These are phyloP conservation scores for Hesperia comma DNA, from an alignment of 2,888 invertebrate genomes.

Conservation along the genomic window DNA sequence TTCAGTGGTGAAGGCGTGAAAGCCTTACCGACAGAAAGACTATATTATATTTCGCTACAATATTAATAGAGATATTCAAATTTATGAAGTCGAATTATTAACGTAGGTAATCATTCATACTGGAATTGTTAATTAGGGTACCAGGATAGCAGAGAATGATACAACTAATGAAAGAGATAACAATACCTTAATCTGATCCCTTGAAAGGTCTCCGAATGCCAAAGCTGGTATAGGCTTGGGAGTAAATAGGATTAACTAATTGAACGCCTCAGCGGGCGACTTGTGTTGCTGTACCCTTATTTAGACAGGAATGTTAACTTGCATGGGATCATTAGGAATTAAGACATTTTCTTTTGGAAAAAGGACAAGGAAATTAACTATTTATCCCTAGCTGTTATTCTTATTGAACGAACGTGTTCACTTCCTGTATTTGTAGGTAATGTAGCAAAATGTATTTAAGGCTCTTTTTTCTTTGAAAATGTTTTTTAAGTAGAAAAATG, in stretches of 20 bases:
- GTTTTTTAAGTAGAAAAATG: too few relatives aligned
- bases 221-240: slow-evolving; percentile 33
- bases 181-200: slow-evolving; percentile 39
- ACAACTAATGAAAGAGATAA: slow-evolving; percentile 24
- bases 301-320: slow-evolving; percentile 13
- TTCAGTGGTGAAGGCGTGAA: too few relatives aligned
- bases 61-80: too few relatives aligned
- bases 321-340: background rate
- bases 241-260: slow-evolving; percentile 40
- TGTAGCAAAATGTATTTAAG: too few relatives aligned
- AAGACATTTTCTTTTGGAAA: background rate
- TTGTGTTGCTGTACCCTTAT: slow-evolving; percentile 17
- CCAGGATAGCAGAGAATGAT: too few relatives aligned
- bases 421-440: too few relatives aligned
- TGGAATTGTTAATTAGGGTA: too few relatives aligned
- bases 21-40: too few relatives aligned
- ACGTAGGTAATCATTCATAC: too few relatives aligned
- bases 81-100: too few relatives aligned
- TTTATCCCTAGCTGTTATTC: background rate
- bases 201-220: slow-evolving; percentile 39
- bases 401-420: background rate
- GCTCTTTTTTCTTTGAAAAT: too few relatives aligned
- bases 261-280: slow-evolving; percentile 33
- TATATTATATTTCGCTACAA: too few relatives aligned
- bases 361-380: background rate